These are phyloP conservation scores for Odontomyia ornata DNA, from an alignment of 2,888 invertebrate species.

Conservation along the genomic window DNA sequence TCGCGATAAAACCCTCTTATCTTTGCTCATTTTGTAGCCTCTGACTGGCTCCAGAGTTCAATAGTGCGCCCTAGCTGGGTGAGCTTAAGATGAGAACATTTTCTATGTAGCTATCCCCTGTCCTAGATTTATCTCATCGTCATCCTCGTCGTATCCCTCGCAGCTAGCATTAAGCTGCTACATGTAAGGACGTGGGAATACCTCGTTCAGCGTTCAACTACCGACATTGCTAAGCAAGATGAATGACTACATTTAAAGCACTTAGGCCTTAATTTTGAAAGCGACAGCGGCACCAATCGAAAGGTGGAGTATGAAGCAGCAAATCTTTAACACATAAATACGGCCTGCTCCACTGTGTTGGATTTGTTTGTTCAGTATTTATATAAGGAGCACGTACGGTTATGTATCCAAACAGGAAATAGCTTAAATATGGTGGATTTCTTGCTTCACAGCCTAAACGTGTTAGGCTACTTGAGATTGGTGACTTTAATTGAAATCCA, in stretches of 20 bases:
- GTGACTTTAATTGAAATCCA: neutral
- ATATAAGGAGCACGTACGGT: no score
- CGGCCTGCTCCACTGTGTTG: neutral
- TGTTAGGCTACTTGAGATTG: neutral
- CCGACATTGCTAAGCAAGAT: conserved; percentile 50
- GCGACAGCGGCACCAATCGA: conserved; percentile 9
- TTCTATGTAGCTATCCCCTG: no score
- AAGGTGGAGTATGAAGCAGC: neutral
- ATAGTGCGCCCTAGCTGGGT: no score
- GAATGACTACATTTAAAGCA: conserved; percentile 52
- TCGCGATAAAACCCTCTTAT: no score
- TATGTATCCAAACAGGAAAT: neutral
- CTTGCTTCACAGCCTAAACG: neutral
- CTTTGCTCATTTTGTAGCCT: no score
- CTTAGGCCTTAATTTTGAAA: conserved; percentile 47
- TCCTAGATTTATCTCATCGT: no score
- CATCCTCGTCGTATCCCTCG: no score
- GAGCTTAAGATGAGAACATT: no score
- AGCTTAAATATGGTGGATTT: neutral
- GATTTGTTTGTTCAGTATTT: no score
- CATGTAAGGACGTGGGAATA: conserved; percentile 19
- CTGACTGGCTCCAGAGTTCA: no score
- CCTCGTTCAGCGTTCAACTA: conserved; percentile 6
- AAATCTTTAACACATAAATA: neutral
- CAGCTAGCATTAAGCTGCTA: conserved; percentile 3